Base-by-base conservation (phyloP, 2,113 vertebrate genomes). In the Protomyctophum bolini region DNA sequence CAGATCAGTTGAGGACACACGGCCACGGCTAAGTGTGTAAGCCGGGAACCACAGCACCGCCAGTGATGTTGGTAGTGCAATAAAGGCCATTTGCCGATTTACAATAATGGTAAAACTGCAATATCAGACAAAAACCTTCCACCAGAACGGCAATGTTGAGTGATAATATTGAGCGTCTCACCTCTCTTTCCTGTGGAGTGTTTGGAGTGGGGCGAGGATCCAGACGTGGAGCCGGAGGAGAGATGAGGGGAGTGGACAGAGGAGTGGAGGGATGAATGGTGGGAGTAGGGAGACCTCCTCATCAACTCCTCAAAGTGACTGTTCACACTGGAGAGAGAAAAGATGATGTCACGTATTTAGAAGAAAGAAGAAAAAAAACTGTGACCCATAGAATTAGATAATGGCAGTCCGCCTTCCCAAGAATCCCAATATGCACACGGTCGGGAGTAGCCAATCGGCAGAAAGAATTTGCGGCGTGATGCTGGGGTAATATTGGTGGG, bases 171-270 rank as follows among this genome's bases (percentile, higher is more conserved):
- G 0, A 62, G 6, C 21, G 21, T 15, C 70, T 72, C 64, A 80
- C 91, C 92, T 88, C 86, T 95, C 83, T 86, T 97, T 84, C 86
- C 95, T n/a, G 86, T 85, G 21, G 94, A 97, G 68, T 88, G 64
- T 55, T 93, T 94, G 3, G 95, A 95, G 62, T 57, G 88, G 49
- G 96, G 96, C 0, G 96, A 97, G 0, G 93, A 90, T 50, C 87
- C 82, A 70, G 96, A 95, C 0, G 83, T 80, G 11, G 91, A 82
- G 11, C 84, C 91, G 10, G 94, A 85, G 0, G 96, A 98, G 63
- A 83, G 91, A 52, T 90, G 91, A 7, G 83, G 82, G 0, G 90
- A 89, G 7, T 79, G 75, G 48, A 33, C 29, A 6, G 85, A 83
- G 55, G 72, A 84, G 48, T 81, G 73, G 60, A 85, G 76, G 62